Conservation (phyloP, 35 echinoderm and acorn worm genomes). For the Diadema setosum region DNA sequence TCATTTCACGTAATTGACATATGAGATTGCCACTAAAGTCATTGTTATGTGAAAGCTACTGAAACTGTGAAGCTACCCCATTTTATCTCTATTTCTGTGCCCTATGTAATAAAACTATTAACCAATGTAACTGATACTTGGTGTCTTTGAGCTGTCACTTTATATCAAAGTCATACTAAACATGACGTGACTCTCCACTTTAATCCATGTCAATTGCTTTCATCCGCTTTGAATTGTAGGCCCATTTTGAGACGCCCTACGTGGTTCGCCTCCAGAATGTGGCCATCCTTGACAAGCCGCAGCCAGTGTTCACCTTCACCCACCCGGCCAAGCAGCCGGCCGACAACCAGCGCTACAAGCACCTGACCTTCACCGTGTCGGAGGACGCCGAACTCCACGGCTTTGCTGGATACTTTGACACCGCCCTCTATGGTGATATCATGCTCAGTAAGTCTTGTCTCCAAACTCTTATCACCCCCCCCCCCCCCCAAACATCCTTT, state of each 20-base stretch:
- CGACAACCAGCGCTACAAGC: slow-evolving; percentile 87
- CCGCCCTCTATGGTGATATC: slow-evolving; percentile 88
- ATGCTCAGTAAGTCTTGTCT: slow-evolving; percentile 79
- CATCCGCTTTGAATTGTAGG: too few species aligned
- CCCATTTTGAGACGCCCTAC: slow-evolving; percentile 98
- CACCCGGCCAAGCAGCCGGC: slow-evolving; percentile 66
- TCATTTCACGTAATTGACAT: too few species aligned
- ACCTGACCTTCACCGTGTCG: slow-evolving; percentile 59
- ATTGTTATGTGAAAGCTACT: too few species aligned
- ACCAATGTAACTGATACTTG: too few species aligned
- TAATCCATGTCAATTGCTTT: too few species aligned
- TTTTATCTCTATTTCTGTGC: too few species aligned
- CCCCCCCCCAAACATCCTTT: background rate
- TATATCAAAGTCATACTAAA: too few species aligned
- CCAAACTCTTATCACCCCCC: background rate
- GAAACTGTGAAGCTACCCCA: too few species aligned
- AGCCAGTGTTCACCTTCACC: slow-evolving; percentile 79
- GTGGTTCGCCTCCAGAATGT: slow-evolving; percentile 96
- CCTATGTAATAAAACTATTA: too few species aligned
- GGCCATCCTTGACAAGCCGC: slow-evolving; percentile 66
- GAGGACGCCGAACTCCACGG: slow-evolving; percentile 82
- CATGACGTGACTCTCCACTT: too few species aligned
- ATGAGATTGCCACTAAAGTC: too few species aligned
- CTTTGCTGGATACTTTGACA: slow-evolving; percentile 99
- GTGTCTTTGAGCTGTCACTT: too few species aligned